phyloP scores from a whole-genome alignment of 1,140 invertebrate species.

The Procambarus clarkii region DNA sequence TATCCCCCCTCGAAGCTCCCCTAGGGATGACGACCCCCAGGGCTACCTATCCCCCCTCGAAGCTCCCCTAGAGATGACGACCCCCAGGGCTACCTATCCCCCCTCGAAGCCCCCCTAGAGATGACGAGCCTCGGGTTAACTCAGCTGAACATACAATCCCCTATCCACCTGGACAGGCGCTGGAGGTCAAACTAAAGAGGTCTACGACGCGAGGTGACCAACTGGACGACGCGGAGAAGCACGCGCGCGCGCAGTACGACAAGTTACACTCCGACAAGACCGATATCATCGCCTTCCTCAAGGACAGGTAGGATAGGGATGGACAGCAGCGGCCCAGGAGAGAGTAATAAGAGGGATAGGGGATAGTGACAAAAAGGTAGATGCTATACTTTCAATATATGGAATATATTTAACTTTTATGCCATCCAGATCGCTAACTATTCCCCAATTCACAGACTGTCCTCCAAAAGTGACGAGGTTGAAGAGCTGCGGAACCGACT shows the following conservation, averaged over 20 bases:
- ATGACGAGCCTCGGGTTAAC: too few relatives aligned
- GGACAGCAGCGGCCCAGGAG: not conserved
- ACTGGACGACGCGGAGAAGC: conserved; percentile 63
- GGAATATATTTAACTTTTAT: not conserved
- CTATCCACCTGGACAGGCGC: conserved; percentile 15
- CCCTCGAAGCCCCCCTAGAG: too few relatives aligned
- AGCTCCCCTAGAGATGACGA: too few relatives aligned
- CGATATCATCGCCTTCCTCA: conserved; percentile 64
- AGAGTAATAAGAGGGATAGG: too few relatives aligned
- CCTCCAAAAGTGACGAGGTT: conserved; percentile 42
- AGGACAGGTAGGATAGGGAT: conserved; percentile 41
- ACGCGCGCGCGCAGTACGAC: conserved; percentile 61
- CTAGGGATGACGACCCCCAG: too few relatives aligned
- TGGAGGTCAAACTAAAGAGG: conserved; percentile 56
- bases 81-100: too few relatives aligned
- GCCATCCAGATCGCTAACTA: too few relatives aligned
- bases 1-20: too few relatives aligned
- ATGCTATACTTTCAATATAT: too few relatives aligned
- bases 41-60: too few relatives aligned
- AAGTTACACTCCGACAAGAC: conserved; percentile 61
- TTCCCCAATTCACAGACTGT: conserved; percentile 9
- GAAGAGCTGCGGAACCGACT: conserved; percentile 53
- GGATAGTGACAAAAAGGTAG: too few relatives aligned
- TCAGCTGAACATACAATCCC: too few relatives aligned
- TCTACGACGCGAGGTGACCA: conserved; percentile 39